These are phyloP conservation scores for Brienomyrus longianalis DNA, from an alignment of 2,113 vertebrate species.

Conservation along the genomic window DNA sequence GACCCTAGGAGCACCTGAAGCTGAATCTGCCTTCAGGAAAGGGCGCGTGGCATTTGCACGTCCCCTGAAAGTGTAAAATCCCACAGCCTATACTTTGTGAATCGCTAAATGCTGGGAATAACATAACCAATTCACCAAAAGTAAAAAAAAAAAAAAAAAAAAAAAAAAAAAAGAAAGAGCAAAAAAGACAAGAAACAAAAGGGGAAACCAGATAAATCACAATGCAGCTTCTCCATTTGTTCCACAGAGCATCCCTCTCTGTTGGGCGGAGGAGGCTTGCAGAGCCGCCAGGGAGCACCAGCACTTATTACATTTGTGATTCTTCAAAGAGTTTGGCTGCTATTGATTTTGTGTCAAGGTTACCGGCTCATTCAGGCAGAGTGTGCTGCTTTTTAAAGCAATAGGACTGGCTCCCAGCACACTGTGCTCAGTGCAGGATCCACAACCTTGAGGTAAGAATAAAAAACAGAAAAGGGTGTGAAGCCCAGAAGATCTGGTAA, in stretches of 20 bases:
- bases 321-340: conserved; percentile 75
- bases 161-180: not conserved
- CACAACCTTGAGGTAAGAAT: conserved; percentile 69
- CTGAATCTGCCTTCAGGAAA: not conserved
- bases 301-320: conserved; percentile 73
- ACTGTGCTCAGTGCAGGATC: conserved; percentile 58
- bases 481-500: conserved; percentile 22
- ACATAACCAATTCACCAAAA: conserved; percentile 13
- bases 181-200: not conserved
- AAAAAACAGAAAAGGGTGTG: conserved; percentile 18
- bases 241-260: conserved; percentile 29
- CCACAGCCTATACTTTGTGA: not conserved
- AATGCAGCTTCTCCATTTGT: conserved; percentile 25
- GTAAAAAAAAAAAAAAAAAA: not conserved
- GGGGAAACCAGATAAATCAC: conserved; percentile 29
- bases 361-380: conserved; percentile 67
- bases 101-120: conserved; percentile 13
- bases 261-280: conserved; percentile 36
- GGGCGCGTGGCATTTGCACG: not conserved
- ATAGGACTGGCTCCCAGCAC: conserved; percentile 61
- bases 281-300: conserved; percentile 48
- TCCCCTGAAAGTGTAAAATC: not conserved
- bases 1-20: not conserved
- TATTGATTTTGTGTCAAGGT: conserved; percentile 78
- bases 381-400: conserved; percentile 67